Evolutionary conservation across 2,113 vertebrate genomes (phyloP), one percentile per base, ranked within the genome.

Genomic region (Microtus pennsylvanicus): DNA sequence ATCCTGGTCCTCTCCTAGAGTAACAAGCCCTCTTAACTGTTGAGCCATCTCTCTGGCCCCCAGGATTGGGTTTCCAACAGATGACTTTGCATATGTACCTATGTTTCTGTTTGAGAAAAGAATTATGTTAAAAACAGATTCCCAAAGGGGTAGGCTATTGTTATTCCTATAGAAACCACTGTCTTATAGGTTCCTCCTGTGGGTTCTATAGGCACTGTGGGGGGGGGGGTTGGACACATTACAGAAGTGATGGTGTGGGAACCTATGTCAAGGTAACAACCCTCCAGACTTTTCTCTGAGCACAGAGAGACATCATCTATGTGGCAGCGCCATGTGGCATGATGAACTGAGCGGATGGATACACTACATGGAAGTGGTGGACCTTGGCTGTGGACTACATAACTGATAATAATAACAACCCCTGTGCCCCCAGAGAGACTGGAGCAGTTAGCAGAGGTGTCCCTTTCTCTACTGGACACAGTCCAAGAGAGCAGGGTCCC

Each of bases 351-450:
- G 7, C 0, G 4, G 42, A 14, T 2, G 10, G 42, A 12, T 14
- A 0, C 0, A 5, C 16, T 22, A 5, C 38, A 58, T 6, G 19
- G 21, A 55, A 2, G 0, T 3, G 0, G 1, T 2, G 19, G 50
- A 7, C 45, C 16, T 6, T 7, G 30, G 19, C 45, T 16, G 1
- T 24, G 6, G 2, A 13, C 47, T 11, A 26, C 19, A 35, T 42
- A 45, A 30, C 1, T 55, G 47, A 21, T 1, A 61, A 38, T 63
- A 19, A 45, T 5, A 83, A 55, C 14, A 83, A 55, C 14, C 81
- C 16, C 13, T 10, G 4, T 63, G 17, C 14, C 2, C 22, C 14
- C 7, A 42, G n/a, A 63, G 42, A 63, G 81, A 30, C 14, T 10
- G 38, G 58, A 83, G 24, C 58, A 83, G 28, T 47, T 77, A 9